These are phyloP conservation scores for Drosophila trapezifrons DNA, from an alignment of 1,140 invertebrate genomes.

Conservation along the genomic window DNA sequence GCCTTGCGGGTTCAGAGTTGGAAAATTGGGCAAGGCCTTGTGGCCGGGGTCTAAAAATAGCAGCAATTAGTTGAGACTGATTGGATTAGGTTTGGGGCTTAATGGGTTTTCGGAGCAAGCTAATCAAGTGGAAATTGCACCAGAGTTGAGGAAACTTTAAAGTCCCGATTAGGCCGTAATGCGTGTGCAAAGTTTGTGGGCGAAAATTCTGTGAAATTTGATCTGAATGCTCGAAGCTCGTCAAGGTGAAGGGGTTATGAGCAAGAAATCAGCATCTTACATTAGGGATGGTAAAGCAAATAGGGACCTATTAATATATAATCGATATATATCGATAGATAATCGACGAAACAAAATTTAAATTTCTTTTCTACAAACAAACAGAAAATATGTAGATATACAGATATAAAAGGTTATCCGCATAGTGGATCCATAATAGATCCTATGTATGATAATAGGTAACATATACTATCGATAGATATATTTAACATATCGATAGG, in stretches of 20 bases:
- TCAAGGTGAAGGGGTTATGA: conserved; percentile 4
- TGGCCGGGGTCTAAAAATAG: conserved; percentile 43
- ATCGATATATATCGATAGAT: not conserved
- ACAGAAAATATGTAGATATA: too few relatives aligned
- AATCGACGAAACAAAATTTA: too few relatives aligned
- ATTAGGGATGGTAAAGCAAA: not conserved
- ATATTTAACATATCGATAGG: too few relatives aligned
- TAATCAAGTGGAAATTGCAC: conserved; percentile 20
- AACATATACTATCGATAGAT: too few relatives aligned
- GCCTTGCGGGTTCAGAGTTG: conserved; percentile 28
- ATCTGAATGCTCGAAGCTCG: conserved; percentile 4
- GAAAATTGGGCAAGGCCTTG: conserved; percentile 48
- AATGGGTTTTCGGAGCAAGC: conserved; percentile 17
- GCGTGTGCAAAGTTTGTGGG: not conserved
- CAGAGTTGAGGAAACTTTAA: conserved; percentile 2
- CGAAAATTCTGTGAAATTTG: conserved; percentile 15
- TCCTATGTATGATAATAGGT: too few relatives aligned
- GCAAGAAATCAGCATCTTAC: not conserved
- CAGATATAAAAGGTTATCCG: too few relatives aligned
- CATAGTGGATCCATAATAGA: too few relatives aligned
- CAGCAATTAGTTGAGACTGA: conserved; percentile 41
- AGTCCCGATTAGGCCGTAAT: conserved; percentile 1
- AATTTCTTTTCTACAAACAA: not conserved
- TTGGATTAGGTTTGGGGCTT: conserved; percentile 14
- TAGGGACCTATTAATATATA: too few relatives aligned